phyloP scores from a whole-genome alignment of 2,113 vertebrate genomes.

The Cololabis saira region DNA sequence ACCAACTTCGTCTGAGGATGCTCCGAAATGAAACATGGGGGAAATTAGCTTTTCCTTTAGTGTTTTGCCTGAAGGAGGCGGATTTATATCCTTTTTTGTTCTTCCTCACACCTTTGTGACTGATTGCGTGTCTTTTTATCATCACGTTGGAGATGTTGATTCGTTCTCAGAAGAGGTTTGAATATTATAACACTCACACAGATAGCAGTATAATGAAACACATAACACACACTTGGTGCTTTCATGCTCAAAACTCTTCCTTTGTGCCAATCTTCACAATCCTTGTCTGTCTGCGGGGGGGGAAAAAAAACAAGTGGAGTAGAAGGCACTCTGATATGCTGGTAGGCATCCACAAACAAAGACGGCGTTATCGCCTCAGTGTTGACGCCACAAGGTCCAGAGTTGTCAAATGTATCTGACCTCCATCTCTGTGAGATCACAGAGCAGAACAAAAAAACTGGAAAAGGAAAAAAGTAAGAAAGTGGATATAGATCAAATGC shows the following conservation, averaged over 20 bases:
- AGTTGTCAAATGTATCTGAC: constrained; percentile 83
- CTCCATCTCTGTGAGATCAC: constrained; percentile 73
- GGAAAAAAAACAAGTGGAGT: neutral
- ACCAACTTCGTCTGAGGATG: constrained; percentile 24
- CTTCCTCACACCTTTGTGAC: constrained; percentile 45
- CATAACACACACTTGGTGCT: constrained; percentile 8
- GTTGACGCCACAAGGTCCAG: constrained; percentile 83
- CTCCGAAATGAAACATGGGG: constrained; percentile 41
- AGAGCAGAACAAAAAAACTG: constrained; percentile 23
- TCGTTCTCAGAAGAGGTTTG: constrained; percentile 20
- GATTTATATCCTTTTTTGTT: constrained; percentile 58
- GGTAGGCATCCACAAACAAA: constrained; percentile 74
- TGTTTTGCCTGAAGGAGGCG: constrained; percentile 28
- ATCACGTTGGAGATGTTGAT: constrained; percentile 45
- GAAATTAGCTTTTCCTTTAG: constrained; percentile 30
- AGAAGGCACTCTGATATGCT: constrained; percentile 62
- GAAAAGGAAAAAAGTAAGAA: constrained; percentile 40
- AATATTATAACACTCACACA: constrained; percentile 28
- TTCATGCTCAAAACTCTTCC: constrained; percentile 33
- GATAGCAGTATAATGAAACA: constrained; percentile 24
- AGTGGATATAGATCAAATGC: constrained; percentile 74
- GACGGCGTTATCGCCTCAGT: constrained; percentile 68
- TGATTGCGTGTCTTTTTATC: constrained; percentile 55
- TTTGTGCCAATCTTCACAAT: constrained; percentile 35
- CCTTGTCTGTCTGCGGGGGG: constrained; percentile 23